Evolutionary conservation across 2,113 vertebrate species (phyloP).

Genomic region (Furnarius figulus): DNA sequence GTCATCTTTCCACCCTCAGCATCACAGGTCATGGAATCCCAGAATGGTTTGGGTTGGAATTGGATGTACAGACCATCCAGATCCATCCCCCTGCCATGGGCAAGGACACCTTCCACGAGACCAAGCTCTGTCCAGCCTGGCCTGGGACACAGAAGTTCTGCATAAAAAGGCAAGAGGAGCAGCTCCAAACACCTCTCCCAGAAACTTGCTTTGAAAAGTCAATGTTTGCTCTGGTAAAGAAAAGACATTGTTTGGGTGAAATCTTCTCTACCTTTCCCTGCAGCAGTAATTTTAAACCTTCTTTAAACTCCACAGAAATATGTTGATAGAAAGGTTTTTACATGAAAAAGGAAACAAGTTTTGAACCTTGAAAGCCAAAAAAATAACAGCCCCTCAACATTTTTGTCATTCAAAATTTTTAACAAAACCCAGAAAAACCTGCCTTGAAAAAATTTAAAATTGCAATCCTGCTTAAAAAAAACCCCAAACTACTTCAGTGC

Average conservation of each 20-base stretch:
- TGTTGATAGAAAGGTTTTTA: background rate
- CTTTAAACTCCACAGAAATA: background rate
- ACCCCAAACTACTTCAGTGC: fast-evolving
- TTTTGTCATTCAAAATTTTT: background rate
- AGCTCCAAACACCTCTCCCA: background rate
- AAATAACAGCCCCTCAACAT: background rate
- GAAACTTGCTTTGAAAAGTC: background rate
- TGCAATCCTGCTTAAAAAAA: background rate
- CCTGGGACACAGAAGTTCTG: background rate
- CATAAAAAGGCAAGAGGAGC: background rate
- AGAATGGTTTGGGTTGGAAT: background rate
- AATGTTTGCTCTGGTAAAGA: background rate
- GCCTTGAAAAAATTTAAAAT: background rate
- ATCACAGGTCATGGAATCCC: background rate
- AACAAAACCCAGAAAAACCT: background rate
- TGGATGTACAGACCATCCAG: background rate
- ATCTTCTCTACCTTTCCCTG: background rate
- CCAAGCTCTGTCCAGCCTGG: background rate
- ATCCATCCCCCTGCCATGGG: background rate
- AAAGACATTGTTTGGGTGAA: background rate
- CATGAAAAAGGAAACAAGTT: background rate
- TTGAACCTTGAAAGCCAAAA: background rate
- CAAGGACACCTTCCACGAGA: background rate
- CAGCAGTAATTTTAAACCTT: background rate
- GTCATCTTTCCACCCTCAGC: background rate